Conservation (phyloP, 2,113 vertebrate species). For the Neomonachus schauinslandi region DNA sequence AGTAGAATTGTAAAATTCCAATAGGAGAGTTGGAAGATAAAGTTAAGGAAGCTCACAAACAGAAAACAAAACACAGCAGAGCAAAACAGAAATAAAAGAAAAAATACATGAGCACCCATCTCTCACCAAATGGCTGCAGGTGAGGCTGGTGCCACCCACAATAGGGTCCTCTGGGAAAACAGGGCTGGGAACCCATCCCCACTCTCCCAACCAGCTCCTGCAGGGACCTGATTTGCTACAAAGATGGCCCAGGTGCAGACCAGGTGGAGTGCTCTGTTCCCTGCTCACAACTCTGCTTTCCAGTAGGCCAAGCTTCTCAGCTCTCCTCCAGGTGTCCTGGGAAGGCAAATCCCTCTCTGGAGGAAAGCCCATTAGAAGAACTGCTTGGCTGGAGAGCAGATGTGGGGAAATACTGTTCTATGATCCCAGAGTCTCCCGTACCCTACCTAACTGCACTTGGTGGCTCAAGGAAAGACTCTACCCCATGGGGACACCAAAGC, state of each 20-base stretch:
- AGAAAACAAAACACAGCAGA: background rate
- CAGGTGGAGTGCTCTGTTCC: background rate
- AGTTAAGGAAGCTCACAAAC: background rate
- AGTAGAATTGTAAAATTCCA: background rate
- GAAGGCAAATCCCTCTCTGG: background rate
- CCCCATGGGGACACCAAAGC: background rate
- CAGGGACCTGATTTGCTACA: no score
- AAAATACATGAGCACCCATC: background rate
- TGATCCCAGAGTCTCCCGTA: background rate
- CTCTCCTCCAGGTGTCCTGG: no score
- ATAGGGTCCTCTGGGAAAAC: background rate
- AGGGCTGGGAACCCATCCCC: background rate
- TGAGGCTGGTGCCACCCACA: background rate
- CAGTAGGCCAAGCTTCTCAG: background rate
- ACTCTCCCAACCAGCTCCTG: background rate
- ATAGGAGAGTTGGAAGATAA: background rate
- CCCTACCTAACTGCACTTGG: background rate
- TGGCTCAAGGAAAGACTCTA: background rate
- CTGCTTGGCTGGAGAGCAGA: background rate
- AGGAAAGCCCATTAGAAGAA: background rate
- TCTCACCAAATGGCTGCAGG: background rate
- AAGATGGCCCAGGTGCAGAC: background rate
- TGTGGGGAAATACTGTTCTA: background rate
- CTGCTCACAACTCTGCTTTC: fast-evolving
- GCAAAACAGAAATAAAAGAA: background rate